Percentiles rank a stretch among this genome's conserved stretches.
Evolutionary conservation across 1,140 invertebrate species (phyloP).

Genomic region (Aradophagus sp.): DNA sequence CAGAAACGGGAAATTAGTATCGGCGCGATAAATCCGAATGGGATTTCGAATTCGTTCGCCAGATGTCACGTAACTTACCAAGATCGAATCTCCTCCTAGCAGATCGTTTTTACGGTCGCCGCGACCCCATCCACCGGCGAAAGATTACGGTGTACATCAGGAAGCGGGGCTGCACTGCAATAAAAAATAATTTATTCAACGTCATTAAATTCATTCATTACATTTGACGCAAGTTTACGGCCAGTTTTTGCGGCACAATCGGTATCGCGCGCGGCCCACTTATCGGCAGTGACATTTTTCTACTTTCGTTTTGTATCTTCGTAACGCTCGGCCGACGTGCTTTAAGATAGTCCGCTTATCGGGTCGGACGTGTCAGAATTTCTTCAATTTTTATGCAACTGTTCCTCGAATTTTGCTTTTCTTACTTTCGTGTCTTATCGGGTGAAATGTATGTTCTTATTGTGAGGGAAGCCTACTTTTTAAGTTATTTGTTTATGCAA

Average conservation of each 20-base stretch:
- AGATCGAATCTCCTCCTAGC: conserved; percentile 70
- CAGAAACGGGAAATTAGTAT: conserved; percentile 52
- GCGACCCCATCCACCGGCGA: conserved; percentile 71
- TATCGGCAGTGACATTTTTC: no score
- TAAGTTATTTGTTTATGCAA: no score
- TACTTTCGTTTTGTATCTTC: no score
- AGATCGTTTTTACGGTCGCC: conserved; percentile 71
- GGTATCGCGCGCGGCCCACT: not conserved
- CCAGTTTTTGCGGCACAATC: conserved; percentile 28
- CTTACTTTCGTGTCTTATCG: no score
- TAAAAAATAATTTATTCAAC: conserved; percentile 52
- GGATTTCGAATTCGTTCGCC: conserved; percentile 55
- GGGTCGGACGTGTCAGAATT: no score
- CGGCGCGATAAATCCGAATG: conserved; percentile 58
- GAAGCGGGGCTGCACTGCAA: conserved; percentile 65
- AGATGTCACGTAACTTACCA: conserved; percentile 67
- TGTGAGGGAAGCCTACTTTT: no score
- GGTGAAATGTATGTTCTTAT: no score
- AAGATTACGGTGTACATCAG: conserved; percentile 68
- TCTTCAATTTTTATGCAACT: no score
- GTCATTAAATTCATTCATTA: conserved; percentile 33
- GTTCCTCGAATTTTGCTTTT: no score
- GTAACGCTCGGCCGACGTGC: no score
- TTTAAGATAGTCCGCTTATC: no score
- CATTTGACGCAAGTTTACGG: conserved; percentile 8